Conservation (phyloP, 2,797 vertebrate species). For the Luscinia luscinia region DNA sequence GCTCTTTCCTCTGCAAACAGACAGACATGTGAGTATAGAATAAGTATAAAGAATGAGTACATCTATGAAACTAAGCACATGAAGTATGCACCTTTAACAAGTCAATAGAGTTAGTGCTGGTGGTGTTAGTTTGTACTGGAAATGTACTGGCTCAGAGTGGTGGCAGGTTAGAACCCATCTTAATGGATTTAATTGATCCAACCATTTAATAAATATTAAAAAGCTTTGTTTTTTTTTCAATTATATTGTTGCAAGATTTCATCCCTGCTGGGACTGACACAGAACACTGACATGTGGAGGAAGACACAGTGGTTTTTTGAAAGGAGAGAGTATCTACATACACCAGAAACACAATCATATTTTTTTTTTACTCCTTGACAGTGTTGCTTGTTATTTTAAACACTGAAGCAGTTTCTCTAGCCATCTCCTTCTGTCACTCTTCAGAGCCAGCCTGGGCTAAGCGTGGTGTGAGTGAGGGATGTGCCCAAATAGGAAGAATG, state of each 20-base stretch:
- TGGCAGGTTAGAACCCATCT: background rate
- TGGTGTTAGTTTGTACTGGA: background rate
- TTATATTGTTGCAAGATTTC: background rate
- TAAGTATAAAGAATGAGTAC: background rate
- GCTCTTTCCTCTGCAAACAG: background rate
- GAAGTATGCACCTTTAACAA: background rate
- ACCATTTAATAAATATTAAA: background rate
- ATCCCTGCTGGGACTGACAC: background rate
- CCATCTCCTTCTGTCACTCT: background rate
- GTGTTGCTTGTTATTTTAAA: background rate
- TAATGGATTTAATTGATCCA: background rate
- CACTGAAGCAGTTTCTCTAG: constrained; percentile 18
- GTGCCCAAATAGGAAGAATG: background rate
- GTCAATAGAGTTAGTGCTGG: background rate
- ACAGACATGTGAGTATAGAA: background rate
- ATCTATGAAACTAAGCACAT: background rate
- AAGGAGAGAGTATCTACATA: background rate
- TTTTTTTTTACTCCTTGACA: background rate
- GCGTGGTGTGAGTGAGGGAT: background rate
- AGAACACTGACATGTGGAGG: background rate
- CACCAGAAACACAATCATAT: background rate
- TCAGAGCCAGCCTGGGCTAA: background rate
- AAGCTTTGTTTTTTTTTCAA: rapidly evolving
- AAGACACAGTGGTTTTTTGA: background rate
- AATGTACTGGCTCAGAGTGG: background rate